These are phyloP conservation scores for Drosophila mulleri DNA, from an alignment of 2,888 invertebrate genomes.

Conservation along the genomic window DNA sequence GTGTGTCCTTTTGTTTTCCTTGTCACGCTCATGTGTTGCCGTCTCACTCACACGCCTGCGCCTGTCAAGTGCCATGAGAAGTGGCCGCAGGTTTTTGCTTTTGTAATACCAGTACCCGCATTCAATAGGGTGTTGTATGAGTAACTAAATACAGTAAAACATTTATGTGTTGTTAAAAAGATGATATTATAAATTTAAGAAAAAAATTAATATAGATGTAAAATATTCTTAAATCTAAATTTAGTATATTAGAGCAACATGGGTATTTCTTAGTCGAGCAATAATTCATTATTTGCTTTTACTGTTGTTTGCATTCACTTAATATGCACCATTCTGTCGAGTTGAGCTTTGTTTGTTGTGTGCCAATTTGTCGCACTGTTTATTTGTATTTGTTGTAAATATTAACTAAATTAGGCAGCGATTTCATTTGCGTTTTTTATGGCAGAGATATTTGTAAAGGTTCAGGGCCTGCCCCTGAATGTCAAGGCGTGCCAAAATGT, in stretches of 20 bases:
- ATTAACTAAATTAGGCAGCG: slow-evolving; percentile 73
- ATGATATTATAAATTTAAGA: neutral
- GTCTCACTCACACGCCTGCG: slow-evolving; percentile 20
- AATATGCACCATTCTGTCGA: slow-evolving; percentile 45
- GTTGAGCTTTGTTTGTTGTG: slow-evolving; percentile 60
- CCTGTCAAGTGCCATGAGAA: slow-evolving; percentile 26
- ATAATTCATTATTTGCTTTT: slow-evolving; percentile 3
- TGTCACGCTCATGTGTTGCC: slow-evolving; percentile 29
- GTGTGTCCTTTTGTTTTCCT: slow-evolving; percentile 64
- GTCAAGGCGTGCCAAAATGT: slow-evolving; percentile 29
- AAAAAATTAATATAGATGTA: neutral
- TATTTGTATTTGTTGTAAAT: slow-evolving; percentile 68
- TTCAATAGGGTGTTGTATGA: slow-evolving; percentile 10
- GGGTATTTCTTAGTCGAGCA: slow-evolving; percentile 33
- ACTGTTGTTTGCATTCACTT: slow-evolving; percentile 45
- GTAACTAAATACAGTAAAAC: too few relatives aligned
- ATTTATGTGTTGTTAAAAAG: neutral
- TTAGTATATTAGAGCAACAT: too few relatives aligned
- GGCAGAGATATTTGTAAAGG: neutral
- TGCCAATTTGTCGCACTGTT: slow-evolving; percentile 68
- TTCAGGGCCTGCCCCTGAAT: slow-evolving; percentile 47
- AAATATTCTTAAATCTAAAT: neutral
- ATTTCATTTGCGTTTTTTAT: slow-evolving; percentile 38
- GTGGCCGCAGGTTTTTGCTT: slow-evolving; percentile 28
- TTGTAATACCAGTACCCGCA: slow-evolving; percentile 8